Percentiles rank a stretch among this genome's conserved stretches.
Conservation (phyloP, 1,140 invertebrate genomes). For the Cephus cinctus region DNA sequence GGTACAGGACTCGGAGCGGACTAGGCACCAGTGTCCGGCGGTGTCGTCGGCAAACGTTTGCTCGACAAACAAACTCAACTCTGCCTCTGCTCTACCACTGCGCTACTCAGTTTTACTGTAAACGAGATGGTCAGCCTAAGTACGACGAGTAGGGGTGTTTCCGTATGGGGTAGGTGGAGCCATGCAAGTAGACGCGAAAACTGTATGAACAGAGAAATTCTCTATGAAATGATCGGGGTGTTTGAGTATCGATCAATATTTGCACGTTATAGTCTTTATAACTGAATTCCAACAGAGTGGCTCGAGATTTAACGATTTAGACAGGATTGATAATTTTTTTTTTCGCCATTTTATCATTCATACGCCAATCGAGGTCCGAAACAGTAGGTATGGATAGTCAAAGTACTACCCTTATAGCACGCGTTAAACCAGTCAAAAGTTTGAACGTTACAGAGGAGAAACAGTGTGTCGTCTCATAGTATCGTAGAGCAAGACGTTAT, state of each 20-base stretch:
- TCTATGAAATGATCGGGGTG: no score
- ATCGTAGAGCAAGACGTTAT: conserved; percentile 1
- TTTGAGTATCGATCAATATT: no score
- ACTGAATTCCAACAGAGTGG: no score
- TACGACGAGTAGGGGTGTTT: conserved; percentile 37
- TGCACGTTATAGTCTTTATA: no score
- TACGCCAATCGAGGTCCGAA: not conserved
- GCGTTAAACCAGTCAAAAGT: not conserved
- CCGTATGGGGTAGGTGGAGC: no score
- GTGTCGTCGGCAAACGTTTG: conserved; percentile 58
- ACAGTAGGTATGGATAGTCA: not conserved
- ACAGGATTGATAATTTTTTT: no score
- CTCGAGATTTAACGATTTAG: no score
- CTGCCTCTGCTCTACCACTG: conserved; percentile 34
- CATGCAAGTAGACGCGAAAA: no score
- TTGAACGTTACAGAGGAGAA: not conserved
- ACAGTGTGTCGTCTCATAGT: not conserved
- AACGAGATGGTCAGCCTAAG: conserved; percentile 45
- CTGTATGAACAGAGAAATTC: no score
- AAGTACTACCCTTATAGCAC: not conserved
- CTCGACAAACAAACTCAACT: conserved; percentile 55
- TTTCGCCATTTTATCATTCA: not conserved
- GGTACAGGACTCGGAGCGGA: conserved; percentile 40
- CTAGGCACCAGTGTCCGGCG: conserved; percentile 54
- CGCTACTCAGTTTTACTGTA: conserved; percentile 42